phyloP scores from a whole-genome alignment of 2,888 invertebrate genomes.

The Falcaria lacertinaria region DNA sequence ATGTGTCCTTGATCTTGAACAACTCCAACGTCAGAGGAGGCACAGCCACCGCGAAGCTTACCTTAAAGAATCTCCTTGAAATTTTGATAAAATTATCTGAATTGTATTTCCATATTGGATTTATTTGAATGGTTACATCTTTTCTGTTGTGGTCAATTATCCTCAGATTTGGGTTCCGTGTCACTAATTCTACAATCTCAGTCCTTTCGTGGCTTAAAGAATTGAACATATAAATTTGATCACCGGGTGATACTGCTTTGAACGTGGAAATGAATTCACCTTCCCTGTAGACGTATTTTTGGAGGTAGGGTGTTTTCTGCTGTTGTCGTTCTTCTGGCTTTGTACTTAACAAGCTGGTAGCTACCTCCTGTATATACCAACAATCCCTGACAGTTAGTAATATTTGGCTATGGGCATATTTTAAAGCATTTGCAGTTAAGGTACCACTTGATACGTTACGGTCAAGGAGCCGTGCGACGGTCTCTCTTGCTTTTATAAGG shows the following conservation, averaged over 20 bases:
- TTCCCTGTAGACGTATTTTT: conserved; percentile 60
- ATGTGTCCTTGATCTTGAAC: conserved; percentile 75
- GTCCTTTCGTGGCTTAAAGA: conserved; percentile 88
- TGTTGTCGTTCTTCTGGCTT: conserved; percentile 75
- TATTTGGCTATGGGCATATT: conserved; percentile 88
- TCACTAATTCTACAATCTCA: conserved; percentile 86
- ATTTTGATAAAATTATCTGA: conserved; percentile 46
- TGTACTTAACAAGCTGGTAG: conserved; percentile 80
- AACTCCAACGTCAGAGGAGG: conserved; percentile 87
- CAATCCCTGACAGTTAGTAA: conserved; percentile 52
- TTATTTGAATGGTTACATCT: conserved; percentile 65
- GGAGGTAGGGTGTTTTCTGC: conserved; percentile 81
- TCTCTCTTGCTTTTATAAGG: conserved; percentile 82
- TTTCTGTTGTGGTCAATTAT: conserved; percentile 84
- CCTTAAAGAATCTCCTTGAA: conserved; percentile 75
- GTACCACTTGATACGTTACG: conserved; percentile 99
- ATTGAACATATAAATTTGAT: conserved; percentile 89
- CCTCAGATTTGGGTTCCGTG: conserved; percentile 85
- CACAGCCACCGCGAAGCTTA: conserved; percentile 86
- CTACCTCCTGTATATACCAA: conserved; percentile 62
- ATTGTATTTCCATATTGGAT: conserved; percentile 60
- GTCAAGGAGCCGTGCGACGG: conserved; percentile 94
- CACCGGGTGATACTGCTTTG: conserved; percentile 75
- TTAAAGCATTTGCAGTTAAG: conserved; percentile 89
- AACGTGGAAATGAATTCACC: conserved; percentile 61